A percentile compares a stretch with the other conserved stretches of the same genome.
phyloP scores from a whole-genome alignment of 2,797 vertebrate species.

The Spinibarbus caldwelli region DNA sequence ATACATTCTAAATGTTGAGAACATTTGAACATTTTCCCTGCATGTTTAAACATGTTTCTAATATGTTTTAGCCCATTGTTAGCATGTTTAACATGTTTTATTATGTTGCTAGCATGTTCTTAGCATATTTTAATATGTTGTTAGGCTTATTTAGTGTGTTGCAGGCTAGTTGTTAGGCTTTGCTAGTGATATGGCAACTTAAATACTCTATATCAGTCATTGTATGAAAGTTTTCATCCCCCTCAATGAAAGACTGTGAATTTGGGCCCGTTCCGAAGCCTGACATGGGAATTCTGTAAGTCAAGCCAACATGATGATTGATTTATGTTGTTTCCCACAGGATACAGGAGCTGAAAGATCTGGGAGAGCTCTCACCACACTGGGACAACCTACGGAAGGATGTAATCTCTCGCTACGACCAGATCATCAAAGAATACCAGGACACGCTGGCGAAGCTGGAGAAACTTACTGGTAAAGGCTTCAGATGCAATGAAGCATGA shows the following conservation, averaged over 20 bases:
- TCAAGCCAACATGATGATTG: background rate
- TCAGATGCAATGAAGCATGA: background rate
- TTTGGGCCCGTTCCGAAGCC: background rate
- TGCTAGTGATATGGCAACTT: background rate
- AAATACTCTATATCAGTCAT: background rate
- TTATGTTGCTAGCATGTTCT: background rate
- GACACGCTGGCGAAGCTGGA: constrained; percentile 90
- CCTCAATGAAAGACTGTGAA: background rate
- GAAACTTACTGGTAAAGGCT: constrained; percentile 86
- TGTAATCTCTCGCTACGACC: constrained; percentile 90
- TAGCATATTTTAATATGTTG: background rate
- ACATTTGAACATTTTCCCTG: background rate
- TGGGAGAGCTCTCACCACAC: constrained; percentile 95
- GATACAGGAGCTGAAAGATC: constrained; percentile 91
- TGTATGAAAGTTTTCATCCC: constrained; percentile 8
- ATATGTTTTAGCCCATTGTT: background rate
- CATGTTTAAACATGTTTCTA: background rate
- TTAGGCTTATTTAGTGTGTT: background rate
- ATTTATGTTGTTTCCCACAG: constrained; percentile 68
- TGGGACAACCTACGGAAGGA: constrained; percentile 96
- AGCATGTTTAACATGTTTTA: background rate
- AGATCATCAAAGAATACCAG: constrained; percentile 90
- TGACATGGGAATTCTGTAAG: background rate
- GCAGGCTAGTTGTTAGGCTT: background rate
- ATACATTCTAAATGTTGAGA: background rate